A percentile compares a stretch with the other conserved stretches of the same genome.
Evolutionary conservation across 1,140 invertebrate genomes (phyloP).

Genomic region (Tigriopus japonicus): DNA sequence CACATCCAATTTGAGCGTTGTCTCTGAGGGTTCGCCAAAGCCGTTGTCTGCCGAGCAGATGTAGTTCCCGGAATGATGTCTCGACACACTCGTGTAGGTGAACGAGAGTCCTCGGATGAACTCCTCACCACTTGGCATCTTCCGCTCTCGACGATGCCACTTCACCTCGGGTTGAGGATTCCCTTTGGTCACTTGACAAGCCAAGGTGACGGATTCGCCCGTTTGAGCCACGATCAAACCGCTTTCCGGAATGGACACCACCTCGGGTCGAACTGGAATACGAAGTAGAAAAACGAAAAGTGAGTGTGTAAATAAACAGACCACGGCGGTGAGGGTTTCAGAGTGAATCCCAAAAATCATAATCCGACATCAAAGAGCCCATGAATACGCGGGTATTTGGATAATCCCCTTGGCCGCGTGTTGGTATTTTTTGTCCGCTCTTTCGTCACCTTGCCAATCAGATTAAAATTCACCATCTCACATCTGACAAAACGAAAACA

Average conservation of each 20-base stretch:
- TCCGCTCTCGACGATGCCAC: constrained; percentile 4
- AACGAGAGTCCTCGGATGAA: constrained; percentile 2
- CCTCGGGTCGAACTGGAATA: constrained; percentile 6
- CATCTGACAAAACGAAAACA: too few species aligned
- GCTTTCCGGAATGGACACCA: not conserved
- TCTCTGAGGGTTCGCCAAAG: not conserved
- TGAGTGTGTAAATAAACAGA: too few species aligned
- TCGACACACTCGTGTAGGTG: constrained; percentile 1
- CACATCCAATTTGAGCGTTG: constrained; percentile 2
- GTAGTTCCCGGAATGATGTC: constrained; percentile 1
- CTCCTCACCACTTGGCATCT: constrained; percentile 9
- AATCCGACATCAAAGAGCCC: too few species aligned
- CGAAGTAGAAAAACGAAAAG: not conserved
- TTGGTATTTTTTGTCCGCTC: too few species aligned
- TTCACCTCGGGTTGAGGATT: not conserved
- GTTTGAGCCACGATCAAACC: constrained; percentile 1
- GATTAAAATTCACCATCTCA: too few species aligned
- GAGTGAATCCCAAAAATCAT: too few species aligned
- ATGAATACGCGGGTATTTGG: too few species aligned
- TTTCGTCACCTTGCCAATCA: too few species aligned
- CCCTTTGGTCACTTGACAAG: constrained; percentile 4
- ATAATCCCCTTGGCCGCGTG: too few species aligned
- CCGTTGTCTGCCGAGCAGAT: not conserved
- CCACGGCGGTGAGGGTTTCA: too few species aligned
- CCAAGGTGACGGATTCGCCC: constrained; percentile 4